A percentile compares a stretch with the other conserved stretches of the same genome.
Evolutionary conservation across 1,140 invertebrate genomes (phyloP).

Genomic region (Neodiprion fabricii): DNA sequence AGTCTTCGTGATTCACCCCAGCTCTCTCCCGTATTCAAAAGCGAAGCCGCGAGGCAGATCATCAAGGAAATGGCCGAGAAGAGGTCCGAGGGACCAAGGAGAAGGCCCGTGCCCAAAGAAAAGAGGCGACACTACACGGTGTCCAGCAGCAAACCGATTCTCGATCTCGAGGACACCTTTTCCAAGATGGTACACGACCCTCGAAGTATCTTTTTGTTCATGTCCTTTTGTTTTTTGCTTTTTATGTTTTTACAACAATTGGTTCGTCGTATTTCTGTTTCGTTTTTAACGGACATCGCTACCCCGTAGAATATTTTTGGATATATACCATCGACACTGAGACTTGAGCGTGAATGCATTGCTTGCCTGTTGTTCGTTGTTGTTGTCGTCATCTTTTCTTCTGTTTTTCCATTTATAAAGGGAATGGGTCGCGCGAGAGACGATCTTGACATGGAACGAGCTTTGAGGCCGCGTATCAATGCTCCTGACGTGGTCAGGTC

Average conservation of each 20-base stretch:
- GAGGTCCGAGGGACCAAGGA: constrained; percentile 51
- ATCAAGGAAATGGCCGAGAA: constrained; percentile 79
- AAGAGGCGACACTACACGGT: constrained; percentile 89
- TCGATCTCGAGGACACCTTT: constrained; percentile 51
- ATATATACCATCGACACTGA: too few species aligned
- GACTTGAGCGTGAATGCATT: too few species aligned
- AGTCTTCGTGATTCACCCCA: constrained; percentile 41
- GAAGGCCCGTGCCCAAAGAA: constrained; percentile 76
- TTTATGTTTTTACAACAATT: constrained; percentile 11
- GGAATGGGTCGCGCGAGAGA: constrained; percentile 74
- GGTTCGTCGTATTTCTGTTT: constrained; percentile 19
- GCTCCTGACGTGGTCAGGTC: constrained; percentile 87
- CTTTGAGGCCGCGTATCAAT: constrained; percentile 71
- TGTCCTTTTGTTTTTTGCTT: constrained; percentile 21
- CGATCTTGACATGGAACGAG: constrained; percentile 86
- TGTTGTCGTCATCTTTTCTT: too few species aligned
- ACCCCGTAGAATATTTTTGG: background rate
- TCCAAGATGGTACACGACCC: constrained; percentile 51
- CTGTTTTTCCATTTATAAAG: constrained; percentile 43
- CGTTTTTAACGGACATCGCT: constrained; percentile 8
- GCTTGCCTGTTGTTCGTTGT: too few species aligned
- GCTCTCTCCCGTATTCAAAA: constrained; percentile 77
- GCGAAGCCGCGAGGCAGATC: constrained; percentile 83
- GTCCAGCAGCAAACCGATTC: constrained; percentile 69
- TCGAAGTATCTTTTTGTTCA: constrained; percentile 21